phyloP scores from a whole-genome alignment of 2,888 invertebrate species.

The Periphyllus acericola region DNA sequence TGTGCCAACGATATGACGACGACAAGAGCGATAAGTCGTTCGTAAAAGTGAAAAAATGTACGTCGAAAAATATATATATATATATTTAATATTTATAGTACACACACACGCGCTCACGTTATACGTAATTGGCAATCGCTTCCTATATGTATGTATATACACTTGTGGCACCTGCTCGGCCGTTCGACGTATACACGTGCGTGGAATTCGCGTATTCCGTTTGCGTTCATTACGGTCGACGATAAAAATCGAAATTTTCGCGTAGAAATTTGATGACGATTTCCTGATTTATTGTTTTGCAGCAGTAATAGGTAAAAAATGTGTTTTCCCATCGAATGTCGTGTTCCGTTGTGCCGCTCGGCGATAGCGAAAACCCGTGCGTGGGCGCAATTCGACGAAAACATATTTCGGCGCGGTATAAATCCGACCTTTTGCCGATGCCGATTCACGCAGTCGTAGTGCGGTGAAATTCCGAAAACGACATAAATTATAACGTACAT shows the following conservation, averaged over 20 bases:
- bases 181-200: background rate
- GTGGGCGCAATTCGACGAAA: no score
- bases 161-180: background rate
- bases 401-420: no score
- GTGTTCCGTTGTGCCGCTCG: no score
- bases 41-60: conserved; percentile 39
- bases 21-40: no score
- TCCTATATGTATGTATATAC: background rate
- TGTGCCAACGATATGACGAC: background rate
- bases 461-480: no score
- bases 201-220: background rate
- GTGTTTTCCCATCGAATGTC: no score
- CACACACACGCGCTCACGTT: background rate
- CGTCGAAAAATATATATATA: background rate
- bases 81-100: background rate
- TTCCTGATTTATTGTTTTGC: background rate
- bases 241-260: background rate
- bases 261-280: background rate
- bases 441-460: no score
- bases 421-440: no score
- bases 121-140: background rate
- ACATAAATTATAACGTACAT: no score
- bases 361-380: no score
- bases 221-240: no score
- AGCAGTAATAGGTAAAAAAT: no score